Conservation (phyloP, 2,113 vertebrate genomes). For the Emydura subglobosa region DNA sequence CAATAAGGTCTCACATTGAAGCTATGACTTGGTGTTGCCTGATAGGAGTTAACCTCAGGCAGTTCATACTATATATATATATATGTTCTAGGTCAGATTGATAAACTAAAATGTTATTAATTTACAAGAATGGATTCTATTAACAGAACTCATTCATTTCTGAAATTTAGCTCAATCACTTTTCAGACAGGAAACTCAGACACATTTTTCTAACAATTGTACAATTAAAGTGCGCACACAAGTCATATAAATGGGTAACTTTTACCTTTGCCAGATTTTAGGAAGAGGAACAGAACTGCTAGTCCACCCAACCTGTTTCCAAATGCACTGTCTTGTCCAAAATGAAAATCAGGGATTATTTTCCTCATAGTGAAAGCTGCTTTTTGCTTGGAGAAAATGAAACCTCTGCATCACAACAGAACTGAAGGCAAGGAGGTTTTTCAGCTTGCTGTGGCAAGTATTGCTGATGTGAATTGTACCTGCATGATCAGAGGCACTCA, state of each 20-base stretch:
- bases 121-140: not conserved
- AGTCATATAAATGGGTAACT: not conserved
- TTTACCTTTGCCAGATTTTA: not conserved
- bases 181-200: not conserved
- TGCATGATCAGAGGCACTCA: conserved; percentile 6
- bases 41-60: rapidly evolving
- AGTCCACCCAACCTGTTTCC: not conserved
- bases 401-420: conserved; percentile 47
- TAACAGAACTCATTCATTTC: not conserved
- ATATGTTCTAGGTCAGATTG: not conserved
- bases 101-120: not conserved
- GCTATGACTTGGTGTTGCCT: not conserved
- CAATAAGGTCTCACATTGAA: not conserved
- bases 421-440: conserved; percentile 56
- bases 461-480: conserved; percentile 58
- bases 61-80: not conserved
- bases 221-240: not conserved
- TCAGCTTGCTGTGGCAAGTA: conserved; percentile 63
- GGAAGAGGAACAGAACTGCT: rapidly evolving
- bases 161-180: not conserved
- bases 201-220: not conserved
- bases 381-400: conserved; percentile 47
- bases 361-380: not conserved
- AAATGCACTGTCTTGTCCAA: not conserved
- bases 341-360: conserved; percentile 35